Conservation (phyloP, 1,140 invertebrate species). For the Drosophila hydei region DNA sequence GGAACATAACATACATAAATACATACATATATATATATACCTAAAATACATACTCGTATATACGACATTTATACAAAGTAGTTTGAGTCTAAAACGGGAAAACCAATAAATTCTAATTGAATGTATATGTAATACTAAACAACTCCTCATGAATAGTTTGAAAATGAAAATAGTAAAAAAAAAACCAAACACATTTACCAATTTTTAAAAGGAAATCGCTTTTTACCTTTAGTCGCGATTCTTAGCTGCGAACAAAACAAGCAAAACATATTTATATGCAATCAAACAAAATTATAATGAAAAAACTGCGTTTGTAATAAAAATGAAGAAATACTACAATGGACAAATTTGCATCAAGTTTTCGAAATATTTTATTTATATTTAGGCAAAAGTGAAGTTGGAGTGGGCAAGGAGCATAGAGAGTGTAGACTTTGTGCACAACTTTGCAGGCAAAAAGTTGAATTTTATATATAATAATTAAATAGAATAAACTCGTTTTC, state of each 20-base stretch:
- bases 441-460: too few species aligned
- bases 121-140: constrained; percentile 35
- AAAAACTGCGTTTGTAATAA: constrained; percentile 71
- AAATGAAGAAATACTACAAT: constrained; percentile 66
- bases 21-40: constrained; percentile 12
- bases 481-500: too few species aligned
- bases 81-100: constrained; percentile 15
- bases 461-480: too few species aligned
- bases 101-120: constrained; percentile 20
- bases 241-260: constrained; percentile 32
- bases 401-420: too few species aligned
- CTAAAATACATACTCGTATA: constrained; percentile 56
- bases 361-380: not conserved
- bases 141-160: constrained; percentile 14
- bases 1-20: constrained; percentile 8
- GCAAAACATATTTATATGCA: constrained; percentile 57
- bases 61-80: constrained; percentile 44
- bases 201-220: constrained; percentile 35
- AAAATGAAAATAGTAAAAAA: not conserved
- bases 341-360: not conserved
- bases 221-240: constrained; percentile 51
- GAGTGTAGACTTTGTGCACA: too few species aligned
- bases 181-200: constrained; percentile 7
- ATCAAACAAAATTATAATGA: constrained; percentile 58
- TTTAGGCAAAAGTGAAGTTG: too few species aligned